Evolutionary conservation across 1,140 invertebrate genomes (phyloP).

Genomic region (Tetranychus urticae): DNA sequence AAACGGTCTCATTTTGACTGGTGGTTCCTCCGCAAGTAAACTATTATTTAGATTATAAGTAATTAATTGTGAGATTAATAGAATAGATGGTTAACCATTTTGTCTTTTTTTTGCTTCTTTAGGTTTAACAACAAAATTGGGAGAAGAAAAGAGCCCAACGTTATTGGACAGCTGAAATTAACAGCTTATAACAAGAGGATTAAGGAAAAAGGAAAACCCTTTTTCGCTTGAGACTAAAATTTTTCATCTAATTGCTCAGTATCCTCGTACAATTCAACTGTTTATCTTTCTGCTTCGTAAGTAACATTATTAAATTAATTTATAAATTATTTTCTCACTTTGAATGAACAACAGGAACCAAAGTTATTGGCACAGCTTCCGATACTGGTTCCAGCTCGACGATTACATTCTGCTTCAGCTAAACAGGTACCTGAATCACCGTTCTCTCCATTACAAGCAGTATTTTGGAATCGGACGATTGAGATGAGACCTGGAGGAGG

Average conservation of each 20-base stretch:
- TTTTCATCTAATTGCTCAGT: background rate
- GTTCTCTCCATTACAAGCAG: conserved; percentile 12
- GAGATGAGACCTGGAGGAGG: conserved; percentile 10
- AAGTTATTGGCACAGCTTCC: conserved; percentile 45
- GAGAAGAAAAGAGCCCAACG: no score
- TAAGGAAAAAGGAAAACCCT: background rate
- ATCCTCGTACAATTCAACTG: background rate
- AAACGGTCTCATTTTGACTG: conserved; percentile 52
- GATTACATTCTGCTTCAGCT: conserved; percentile 37
- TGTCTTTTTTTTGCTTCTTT: no score
- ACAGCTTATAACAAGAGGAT: no score
- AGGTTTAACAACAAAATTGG: no score
- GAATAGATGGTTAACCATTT: background rate
- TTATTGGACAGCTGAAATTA: no score
- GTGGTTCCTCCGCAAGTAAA: conserved; percentile 42
- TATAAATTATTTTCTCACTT: conserved; percentile 1
- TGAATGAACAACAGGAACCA: conserved; percentile 44
- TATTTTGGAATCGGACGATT: conserved; percentile 13
- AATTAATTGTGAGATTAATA: background rate
- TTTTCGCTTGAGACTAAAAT: background rate
- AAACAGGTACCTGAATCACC: conserved; percentile 13
- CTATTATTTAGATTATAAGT: background rate
- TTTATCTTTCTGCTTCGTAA: background rate
- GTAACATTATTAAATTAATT: background rate
- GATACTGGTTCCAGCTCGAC: conserved; percentile 30